These are phyloP conservation scores for Hylia prasina DNA, from an alignment of 2,113 vertebrate species.

Conservation along the genomic window DNA sequence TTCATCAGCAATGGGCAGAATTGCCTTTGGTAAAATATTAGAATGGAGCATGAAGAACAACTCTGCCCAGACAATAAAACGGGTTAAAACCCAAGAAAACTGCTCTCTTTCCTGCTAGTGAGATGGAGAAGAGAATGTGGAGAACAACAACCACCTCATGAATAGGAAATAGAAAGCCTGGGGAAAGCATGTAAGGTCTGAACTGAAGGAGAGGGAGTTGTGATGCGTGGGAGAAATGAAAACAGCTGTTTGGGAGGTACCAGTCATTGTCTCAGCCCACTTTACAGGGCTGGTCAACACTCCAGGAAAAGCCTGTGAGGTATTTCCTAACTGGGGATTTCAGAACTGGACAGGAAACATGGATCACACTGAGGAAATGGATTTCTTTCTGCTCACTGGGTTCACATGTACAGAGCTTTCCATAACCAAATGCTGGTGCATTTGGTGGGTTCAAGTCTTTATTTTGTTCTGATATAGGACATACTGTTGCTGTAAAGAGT, in stretches of 20 bases:
- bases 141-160: neutral
- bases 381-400: neutral
- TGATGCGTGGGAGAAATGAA: neutral
- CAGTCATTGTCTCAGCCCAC: neutral
- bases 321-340: neutral
- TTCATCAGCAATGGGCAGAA: neutral
- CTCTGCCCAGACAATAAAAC: neutral
- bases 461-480: neutral
- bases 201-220: neutral
- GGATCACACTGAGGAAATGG: neutral
- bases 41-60: neutral
- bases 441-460: neutral
- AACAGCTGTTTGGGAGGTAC: neutral
- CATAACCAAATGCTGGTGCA: neutral
- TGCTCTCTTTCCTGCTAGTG: neutral
- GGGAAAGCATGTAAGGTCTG: neutral
- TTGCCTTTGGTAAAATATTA: neutral
- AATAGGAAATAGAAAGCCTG: neutral
- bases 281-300: neutral
- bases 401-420: neutral
- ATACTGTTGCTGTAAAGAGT: neutral
- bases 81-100: neutral
- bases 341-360: neutral
- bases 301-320: neutral
- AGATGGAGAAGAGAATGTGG: neutral